Base-by-base conservation (phyloP, 2,888 invertebrate genomes). In the Drosophila borborema region DNA sequence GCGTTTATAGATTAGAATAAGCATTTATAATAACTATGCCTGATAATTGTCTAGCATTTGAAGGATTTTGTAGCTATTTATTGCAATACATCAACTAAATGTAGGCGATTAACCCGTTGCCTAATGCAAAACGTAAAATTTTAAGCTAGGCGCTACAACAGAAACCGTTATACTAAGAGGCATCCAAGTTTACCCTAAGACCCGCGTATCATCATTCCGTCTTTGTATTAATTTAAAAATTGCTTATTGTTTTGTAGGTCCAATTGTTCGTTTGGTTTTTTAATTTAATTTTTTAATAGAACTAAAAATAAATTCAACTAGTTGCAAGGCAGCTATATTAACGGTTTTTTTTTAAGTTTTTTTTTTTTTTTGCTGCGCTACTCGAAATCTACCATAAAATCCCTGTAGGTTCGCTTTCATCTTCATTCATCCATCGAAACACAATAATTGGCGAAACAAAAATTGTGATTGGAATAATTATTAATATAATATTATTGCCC, bases 351-450 rank as follows among this genome's bases (percentile, higher is more conserved):
- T 43, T n/a, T n/a, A n/a, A n/a, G n/a, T n/a, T 20, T 20, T 64
- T 65, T 40, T 54, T 38, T 54, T 36, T 48, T 68, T 14, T 18
- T 41, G 9, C 7, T 31, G 62, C 64, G 67, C 72, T 77, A 80
- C 84, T 87, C 68, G 67, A 83, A 82, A 76, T 78, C 91, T 91
- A 91, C 91, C 86, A 80, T 91, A 91, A 91, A 91, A 91, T 91
- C 91, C 91, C 91, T 91, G 91, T 91, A 91, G 89, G 87, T 87
- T 86, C 81, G 85, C 81, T 82, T 48, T 51, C 54, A 23, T 72
- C 53, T 38, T 64, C 41, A 43, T 34, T 51, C 43, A 28, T 69
- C 51, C 45, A n/a, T 62, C 18, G 56, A 62, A 59, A 60, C 48
- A 60, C 43, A 54, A 61, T 56, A 45, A 40, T 51, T 46, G 62